Evolutionary conservation across 2,113 vertebrate genomes (phyloP), one percentile per base, ranked within the genome.

Genomic region (Eolophus roseicapilla): DNA sequence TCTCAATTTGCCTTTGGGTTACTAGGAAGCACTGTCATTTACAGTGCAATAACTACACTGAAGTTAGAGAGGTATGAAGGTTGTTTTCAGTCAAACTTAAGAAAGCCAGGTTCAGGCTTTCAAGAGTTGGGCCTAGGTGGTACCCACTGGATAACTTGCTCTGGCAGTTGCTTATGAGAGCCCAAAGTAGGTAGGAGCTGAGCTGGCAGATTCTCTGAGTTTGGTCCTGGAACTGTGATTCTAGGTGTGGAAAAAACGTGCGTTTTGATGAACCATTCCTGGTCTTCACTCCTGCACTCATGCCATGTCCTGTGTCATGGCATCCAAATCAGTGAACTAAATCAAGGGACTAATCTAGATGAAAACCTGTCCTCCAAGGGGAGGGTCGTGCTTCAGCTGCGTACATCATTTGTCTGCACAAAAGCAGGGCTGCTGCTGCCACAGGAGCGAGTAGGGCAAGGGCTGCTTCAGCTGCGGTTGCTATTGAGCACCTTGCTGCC

Each of bases 1-100:
- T 80, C 37, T 74, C 3, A 1, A 4, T 86, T 88, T 52, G 85
- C 46, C 8, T 46, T 14, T 0, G 0, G 15, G 3, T 77, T 76
- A 50, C 39, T 68, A 64, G 21, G 53, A 73, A 50, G 39, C 39
- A 63, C 10, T 21, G 7, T 74, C 50, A 28, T 64, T 65, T 29
- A 41, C 52, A 11, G 37, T 91, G 39, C 62, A 79, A 1, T 82
- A 78, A 82, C 35, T 86, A 18, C 23, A 16, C 43, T 21, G 37
- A 84, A 70, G 37, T 67, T 62, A 39, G 7, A 55, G 41, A 13
- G 9, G 10, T 50, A 23, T 67, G 76, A 86, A 55, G 28, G 27
- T 20, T 65, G 24, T 80, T 89, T 81, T 62, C 65, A 59, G 41
- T 81, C 43, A 77, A 13, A 85, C 31, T 59, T 64, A 37, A 57